These are phyloP conservation scores for Castor canadensis DNA, from an alignment of 2,113 vertebrate species.

Conservation along the genomic window DNA sequence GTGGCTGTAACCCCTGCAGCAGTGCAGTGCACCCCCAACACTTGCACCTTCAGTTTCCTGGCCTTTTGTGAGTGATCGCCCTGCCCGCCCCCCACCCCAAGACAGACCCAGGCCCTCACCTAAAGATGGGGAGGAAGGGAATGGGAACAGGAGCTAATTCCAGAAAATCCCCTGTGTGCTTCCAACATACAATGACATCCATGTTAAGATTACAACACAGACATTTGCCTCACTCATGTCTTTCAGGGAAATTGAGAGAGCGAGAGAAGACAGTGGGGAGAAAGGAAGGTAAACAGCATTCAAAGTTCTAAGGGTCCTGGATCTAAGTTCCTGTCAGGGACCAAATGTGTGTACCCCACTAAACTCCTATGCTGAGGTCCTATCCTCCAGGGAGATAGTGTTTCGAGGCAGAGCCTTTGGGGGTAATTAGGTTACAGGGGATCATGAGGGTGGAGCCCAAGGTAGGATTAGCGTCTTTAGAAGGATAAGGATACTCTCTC, in stretches of 20 bases:
- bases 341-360: too few relatives aligned
- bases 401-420: background rate
- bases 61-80: background rate
- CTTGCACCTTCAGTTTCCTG: rapidly evolving
- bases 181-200: background rate
- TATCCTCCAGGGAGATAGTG: background rate
- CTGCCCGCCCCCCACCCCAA: too few relatives aligned
- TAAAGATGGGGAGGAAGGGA: background rate
- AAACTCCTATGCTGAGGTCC: background rate
- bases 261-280: background rate
- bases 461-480: too few relatives aligned
- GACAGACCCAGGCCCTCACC: too few relatives aligned
- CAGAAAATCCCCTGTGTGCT: background rate
- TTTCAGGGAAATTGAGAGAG: too few relatives aligned
- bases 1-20: too few relatives aligned
- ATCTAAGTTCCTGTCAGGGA: background rate
- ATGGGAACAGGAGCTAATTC: background rate
- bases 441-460: rapidly evolving
- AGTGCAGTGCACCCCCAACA: background rate
- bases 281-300: background rate
- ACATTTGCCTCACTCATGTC: too few relatives aligned
- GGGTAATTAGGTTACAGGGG: background rate
- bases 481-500: background rate
- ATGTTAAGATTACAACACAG: background rate
- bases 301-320: background rate